Base-by-base conservation (phyloP, 2,888 invertebrate species). In the Nomada goodeniana region DNA sequence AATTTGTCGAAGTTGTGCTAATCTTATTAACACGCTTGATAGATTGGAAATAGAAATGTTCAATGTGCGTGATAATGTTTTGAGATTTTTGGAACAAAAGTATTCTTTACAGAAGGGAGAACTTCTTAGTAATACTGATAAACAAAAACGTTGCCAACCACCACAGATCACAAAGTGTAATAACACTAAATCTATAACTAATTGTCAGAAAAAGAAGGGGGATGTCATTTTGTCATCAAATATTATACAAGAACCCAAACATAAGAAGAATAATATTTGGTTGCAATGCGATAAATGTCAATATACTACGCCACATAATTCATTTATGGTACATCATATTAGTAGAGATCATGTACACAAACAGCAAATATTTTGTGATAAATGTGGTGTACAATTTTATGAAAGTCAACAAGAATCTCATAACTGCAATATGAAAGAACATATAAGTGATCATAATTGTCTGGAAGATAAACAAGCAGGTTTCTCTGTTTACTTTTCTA, bases 1-100 rank as follows among this genome's bases (percentile, higher is more conserved):
- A 7, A 93, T 94, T 77, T 94, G 94, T 86, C 90, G 93, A 44
- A 92, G 91, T 36, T 94, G 94, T 82, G 93, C 94, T 0, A 92
- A 92, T 77, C 90, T 93, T 63, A 91, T 94, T 73, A 94, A 94
- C 75, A 93, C 91, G 3, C 87, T 94, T 50, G 94, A 94, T 82
- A 88, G 92, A 61, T 84, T 94, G 4, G 94, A 94, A 86, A 86
- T 82, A 53, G 93, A 94, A 82, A 91, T 92, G 85, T 85, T 84
- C n/a, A 90, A 89, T n/a, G 85, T 92, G 0, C 89, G 92, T 50
- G 85, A 90, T 29, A 90, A 90, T 15, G 90, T 94, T 26, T 80
- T 93, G 29, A 85, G 89, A 65, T 93, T 92, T 79, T 78, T 94
- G 59, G 93, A 94, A 76, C 89, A 89, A 53, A 94, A 94, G 53